These are phyloP conservation scores for Thinocorus orbignyianus DNA, from an alignment of 2,113 vertebrate genomes.

Conservation along the genomic window DNA sequence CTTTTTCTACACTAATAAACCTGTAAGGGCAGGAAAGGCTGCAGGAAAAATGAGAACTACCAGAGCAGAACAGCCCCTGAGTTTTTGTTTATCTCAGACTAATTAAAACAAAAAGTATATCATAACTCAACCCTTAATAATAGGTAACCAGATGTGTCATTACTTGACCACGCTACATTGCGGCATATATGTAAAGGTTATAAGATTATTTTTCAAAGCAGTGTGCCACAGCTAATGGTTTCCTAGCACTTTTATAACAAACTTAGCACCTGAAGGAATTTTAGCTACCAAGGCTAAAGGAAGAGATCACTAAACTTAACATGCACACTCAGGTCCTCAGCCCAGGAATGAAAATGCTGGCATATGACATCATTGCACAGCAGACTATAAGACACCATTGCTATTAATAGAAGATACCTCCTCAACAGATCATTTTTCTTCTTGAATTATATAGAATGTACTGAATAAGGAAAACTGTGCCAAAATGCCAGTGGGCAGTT, in stretches of 20 bases:
- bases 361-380: not conserved
- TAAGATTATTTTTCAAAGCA: slow-evolving; percentile 64
- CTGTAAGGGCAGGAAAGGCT: slow-evolving; percentile 57
- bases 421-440: not conserved
- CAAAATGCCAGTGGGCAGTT: not conserved
- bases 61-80: slow-evolving; percentile 72
- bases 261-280: slow-evolving; percentile 58
- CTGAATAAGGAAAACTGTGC: not conserved
- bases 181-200: slow-evolving; percentile 60
- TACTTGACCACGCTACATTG: slow-evolving; percentile 57
- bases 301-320: slow-evolving; percentile 38
- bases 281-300: slow-evolving; percentile 28
- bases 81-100: slow-evolving; percentile 74
- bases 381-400: not conserved
- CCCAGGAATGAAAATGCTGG: slow-evolving; percentile 28
- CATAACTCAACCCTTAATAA: slow-evolving; percentile 74
- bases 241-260: slow-evolving; percentile 62
- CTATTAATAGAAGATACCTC: not conserved
- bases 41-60: slow-evolving; percentile 72
- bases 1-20: slow-evolving; percentile 72
- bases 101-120: slow-evolving; percentile 76
- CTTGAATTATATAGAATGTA: not conserved
- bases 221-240: slow-evolving; percentile 43
- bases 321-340: not conserved
- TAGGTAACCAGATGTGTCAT: slow-evolving; percentile 73